phyloP scores from a whole-genome alignment of 2,888 invertebrate genomes.

The Synanthedon myopaeformis region DNA sequence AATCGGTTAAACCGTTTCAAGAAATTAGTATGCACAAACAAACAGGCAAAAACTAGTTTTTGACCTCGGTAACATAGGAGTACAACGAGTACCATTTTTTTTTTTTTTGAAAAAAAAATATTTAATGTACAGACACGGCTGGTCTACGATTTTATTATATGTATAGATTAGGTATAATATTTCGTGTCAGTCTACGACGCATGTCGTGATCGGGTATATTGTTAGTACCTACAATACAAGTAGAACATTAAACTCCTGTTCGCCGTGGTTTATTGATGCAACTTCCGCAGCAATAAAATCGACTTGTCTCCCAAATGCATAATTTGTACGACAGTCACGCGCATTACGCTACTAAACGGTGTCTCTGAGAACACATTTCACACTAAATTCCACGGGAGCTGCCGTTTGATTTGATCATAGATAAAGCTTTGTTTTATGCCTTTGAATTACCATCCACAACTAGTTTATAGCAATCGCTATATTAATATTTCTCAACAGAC shows the following conservation, averaged over 20 bases:
- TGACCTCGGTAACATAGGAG: too few species aligned
- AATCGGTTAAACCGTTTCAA: too few species aligned
- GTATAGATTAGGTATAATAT: constrained; percentile 10
- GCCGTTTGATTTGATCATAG: constrained; percentile 55
- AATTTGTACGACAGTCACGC: constrained; percentile 68
- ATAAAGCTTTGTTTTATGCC: constrained; percentile 65
- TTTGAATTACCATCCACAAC: constrained; percentile 60
- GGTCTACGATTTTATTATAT: too few species aligned
- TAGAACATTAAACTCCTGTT: constrained; percentile 58
- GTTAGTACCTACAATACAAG: constrained; percentile 31
- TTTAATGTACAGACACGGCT: too few species aligned
- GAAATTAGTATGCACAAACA: too few species aligned
- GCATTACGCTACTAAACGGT: constrained; percentile 67
- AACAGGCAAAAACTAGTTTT: too few species aligned
- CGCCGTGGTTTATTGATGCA: constrained; percentile 66
- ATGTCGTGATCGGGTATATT: constrained; percentile 52
- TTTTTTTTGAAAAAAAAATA: too few species aligned
- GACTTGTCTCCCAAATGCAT: constrained; percentile 65
- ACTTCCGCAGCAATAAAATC: constrained; percentile 67
- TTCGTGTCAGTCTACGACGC: constrained; percentile 39
- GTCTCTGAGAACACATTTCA: constrained; percentile 67
- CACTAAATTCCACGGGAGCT: constrained; percentile 59
- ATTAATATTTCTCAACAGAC: constrained; percentile 62
- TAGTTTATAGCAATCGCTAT: constrained; percentile 55
- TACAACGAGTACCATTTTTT: too few species aligned